Conservation (phyloP, 2,888 invertebrate genomes). For the Stenichneumon culpator region DNA sequence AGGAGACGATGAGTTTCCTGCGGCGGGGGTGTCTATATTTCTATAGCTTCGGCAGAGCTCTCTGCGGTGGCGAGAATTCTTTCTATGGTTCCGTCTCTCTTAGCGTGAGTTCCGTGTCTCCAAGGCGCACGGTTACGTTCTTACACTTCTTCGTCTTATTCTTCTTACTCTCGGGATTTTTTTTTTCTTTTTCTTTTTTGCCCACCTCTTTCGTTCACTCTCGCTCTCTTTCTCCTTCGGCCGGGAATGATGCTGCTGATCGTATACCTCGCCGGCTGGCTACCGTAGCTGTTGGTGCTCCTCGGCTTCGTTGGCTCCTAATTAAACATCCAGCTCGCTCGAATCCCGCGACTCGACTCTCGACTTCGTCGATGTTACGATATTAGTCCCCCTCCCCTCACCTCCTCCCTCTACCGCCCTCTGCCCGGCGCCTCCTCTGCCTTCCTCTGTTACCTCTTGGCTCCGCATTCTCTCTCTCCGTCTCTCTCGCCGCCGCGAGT, state of each 20-base stretch:
- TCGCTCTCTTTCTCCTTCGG: slow-evolving; percentile 43
- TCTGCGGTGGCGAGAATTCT: slow-evolving; percentile 38
- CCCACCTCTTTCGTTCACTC: slow-evolving; percentile 11
- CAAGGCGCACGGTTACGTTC: slow-evolving; percentile 22
- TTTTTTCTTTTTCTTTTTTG: slow-evolving; percentile 27
- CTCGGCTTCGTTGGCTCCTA: slow-evolving; percentile 78
- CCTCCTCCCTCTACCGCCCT: slow-evolving; percentile 54
- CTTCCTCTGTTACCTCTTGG: slow-evolving; percentile 30
- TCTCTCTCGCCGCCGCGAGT: slow-evolving; percentile 25
- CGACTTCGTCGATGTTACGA: slow-evolving; percentile 84
- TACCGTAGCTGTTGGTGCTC: slow-evolving; percentile 61
- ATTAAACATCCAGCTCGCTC: slow-evolving; percentile 84
- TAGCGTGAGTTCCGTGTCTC: slow-evolving; percentile 31
- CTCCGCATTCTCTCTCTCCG: slow-evolving; percentile 1
- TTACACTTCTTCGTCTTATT: slow-evolving; percentile 40
- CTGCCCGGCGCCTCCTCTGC: slow-evolving; percentile 62
- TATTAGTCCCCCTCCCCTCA: slow-evolving; percentile 80
- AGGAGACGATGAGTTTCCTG: slow-evolving; percentile 21
- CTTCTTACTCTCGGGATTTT: slow-evolving; percentile 26
- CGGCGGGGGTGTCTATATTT: slow-evolving; percentile 63
- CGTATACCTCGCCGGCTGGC: slow-evolving; percentile 45
- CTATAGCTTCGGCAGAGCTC: slow-evolving; percentile 27
- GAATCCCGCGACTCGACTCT: slow-evolving; percentile 80
- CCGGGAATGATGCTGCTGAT: slow-evolving; percentile 60
- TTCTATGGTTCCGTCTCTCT: slow-evolving; percentile 24